Base-by-base conservation (phyloP, 1,140 invertebrate genomes). In the Adelges cooleyi region DNA sequence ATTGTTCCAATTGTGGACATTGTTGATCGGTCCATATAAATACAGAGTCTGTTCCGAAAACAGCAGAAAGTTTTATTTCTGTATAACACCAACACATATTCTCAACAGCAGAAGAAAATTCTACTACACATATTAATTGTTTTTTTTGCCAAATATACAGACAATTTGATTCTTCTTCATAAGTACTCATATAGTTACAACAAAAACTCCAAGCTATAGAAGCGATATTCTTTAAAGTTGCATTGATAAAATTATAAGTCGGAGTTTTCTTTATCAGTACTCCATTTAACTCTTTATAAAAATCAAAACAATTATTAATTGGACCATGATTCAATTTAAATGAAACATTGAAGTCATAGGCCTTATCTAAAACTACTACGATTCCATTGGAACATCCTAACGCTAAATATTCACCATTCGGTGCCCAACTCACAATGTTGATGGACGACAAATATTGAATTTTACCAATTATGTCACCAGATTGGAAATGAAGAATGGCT, bases 1-100 rank as follows among this genome's bases (percentile, higher is more conserved):
- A 62, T 33, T 11, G n/a, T 17, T 48, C 25, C 33, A 62, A 48
- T 33, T 20, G 20, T 29, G 56, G 42, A 59, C 9, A 25, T 18
- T 48, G 15, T n/a, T 29, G 18, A 29, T 29, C 23, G 22, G 42
- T n/a, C 56, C 56, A 62, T 29, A 62, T 29, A 62, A 46, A 62
- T 17, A 62, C 33, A 46, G 27, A 46, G 22, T 48, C 11, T 22
- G 56, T 62, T 18, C 56, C 42, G n/a, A 25, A 62, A 33, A 33
- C 56, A 10, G 29, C 56, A 20, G 23, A 62, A 3, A 62, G 25
- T 48, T 48, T 62, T 1, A 46, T 62, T 62, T 62, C 42, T 22
- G 18, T 20, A 1, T 15, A 11, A 27, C 23, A 62, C 56, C 56
- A 62, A n/a, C 20, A 25, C 22, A 62, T 46, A 8, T 20, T 5